Base-by-base conservation (phyloP, 2,888 invertebrate genomes). In the Drosophila nr. perissopoda region DNA sequence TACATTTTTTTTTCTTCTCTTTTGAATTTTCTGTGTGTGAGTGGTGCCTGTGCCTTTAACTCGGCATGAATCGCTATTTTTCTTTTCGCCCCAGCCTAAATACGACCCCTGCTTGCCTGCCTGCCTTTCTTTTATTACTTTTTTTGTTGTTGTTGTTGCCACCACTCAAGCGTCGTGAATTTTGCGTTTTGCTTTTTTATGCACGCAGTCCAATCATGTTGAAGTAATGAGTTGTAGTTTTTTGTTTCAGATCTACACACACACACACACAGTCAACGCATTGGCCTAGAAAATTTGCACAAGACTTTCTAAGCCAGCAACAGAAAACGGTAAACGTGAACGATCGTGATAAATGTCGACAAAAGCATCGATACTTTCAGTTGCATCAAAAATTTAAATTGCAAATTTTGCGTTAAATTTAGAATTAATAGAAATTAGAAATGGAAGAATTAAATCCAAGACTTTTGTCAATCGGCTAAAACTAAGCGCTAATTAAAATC, bases 221-320 rank as follows among this genome's bases (percentile, higher is more conserved):
- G 81, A 85, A 85, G 86, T 79, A 83, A 83, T 85, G 86, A 83
- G 74, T 85, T 81, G 81, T 73, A 81, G 79, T 73, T 83, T 83
- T 63, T 46, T 65, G 53, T 58, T 71, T 57, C 29, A 67, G 71
- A 70, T 57, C 59, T 64, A 38, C 16, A 52, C 46, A 72, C 34
- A 36, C 54, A 51, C 54, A 51, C 25, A 36, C 38, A 34, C 25
- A 73, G n/a, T 49, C 61, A 57, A 21, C n/a, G 67, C 67, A 77
- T 29, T 59, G 38, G 51, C 16, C 25, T 51, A 61, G 40, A 74
- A 76, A 63, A 64, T 65, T 65, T 62, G 58, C 54, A 52, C 53
- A 57, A 21, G 49, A 76, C 68, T 79, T 74, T 67, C 58, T 56
- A 59, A 16, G 56, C n/a, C 21, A 21, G 21, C 36, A 56, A 38